phyloP scores from a whole-genome alignment of 2,888 invertebrate genomes.

The Spilosoma lubricipeda region DNA sequence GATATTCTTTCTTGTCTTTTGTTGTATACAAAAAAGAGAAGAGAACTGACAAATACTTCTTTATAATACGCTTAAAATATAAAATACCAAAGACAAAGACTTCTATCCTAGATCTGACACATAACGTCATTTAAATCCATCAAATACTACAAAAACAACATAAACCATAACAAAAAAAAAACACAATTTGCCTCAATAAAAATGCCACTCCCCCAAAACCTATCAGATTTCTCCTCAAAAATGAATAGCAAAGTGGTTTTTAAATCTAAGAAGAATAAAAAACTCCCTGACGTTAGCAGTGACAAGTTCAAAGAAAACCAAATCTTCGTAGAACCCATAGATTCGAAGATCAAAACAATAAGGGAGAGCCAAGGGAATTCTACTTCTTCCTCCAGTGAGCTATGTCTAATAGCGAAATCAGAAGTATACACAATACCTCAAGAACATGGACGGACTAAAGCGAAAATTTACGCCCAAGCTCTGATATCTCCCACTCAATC shows the following conservation, averaged over 20 bases:
- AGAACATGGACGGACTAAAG: slow-evolving; percentile 7
- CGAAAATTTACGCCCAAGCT: not conserved
- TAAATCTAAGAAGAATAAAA: not conserved
- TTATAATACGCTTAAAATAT: not conserved
- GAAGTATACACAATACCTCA: slow-evolving; percentile 8
- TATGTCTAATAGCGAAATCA: not conserved
- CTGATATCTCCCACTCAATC: not conserved
- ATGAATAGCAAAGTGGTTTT: not conserved
- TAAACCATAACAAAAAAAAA: not conserved
- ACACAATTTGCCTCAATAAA: not conserved
- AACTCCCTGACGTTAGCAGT: not conserved
- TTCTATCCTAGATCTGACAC: not conserved
- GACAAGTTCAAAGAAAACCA: not conserved
- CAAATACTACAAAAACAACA: not conserved
- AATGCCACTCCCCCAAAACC: not conserved
- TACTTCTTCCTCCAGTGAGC: not conserved
- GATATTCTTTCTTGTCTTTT: too few species aligned
- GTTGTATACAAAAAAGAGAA: not conserved
- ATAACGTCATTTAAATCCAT: not conserved
- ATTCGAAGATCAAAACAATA: not conserved
- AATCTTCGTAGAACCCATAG: not conserved
- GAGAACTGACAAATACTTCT: not conserved
- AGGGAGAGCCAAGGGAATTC: not conserved
- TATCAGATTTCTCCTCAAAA: too few species aligned
- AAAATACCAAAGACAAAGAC: not conserved